A percentile compares a stretch with the other conserved stretches of the same genome.
Conservation (phyloP, 2,113 vertebrate species). For the Heteronetta atricapilla region DNA sequence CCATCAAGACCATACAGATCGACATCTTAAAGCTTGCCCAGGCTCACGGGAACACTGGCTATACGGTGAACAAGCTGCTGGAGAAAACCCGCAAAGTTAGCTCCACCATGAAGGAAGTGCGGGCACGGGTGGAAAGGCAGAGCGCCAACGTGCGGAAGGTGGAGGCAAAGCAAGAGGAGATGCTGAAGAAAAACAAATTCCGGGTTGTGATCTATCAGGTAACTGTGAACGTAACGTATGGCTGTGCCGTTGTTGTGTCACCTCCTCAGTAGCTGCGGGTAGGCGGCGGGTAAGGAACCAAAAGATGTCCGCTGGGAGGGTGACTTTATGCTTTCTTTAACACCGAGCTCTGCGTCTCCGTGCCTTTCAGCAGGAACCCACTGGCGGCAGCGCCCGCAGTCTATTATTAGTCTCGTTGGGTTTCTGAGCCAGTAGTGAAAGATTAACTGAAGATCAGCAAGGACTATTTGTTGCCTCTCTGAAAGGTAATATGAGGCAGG, state of each 20-base stretch:
- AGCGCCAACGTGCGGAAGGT: slow-evolving; percentile 87
- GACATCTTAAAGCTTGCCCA: slow-evolving; percentile 91
- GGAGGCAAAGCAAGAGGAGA: slow-evolving; percentile 91
- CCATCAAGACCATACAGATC: slow-evolving; percentile 90
- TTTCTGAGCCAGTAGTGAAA: slow-evolving; percentile 69
- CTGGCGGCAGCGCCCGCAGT: not conserved
- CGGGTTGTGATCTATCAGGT: slow-evolving; percentile 98
- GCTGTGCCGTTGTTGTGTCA: not conserved
- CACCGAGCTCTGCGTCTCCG: not conserved
- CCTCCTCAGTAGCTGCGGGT: not conserved
- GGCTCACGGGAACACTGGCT: slow-evolving; percentile 86
- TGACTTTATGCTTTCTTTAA: slow-evolving; percentile 1
- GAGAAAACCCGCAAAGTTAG: slow-evolving; percentile 95
- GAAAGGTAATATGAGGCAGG: slow-evolving; percentile 76
- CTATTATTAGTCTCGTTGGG: slow-evolving; percentile 79
- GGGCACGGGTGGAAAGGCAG: slow-evolving; percentile 90
- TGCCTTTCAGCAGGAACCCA: slow-evolving; percentile 3
- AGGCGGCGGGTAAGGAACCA: not conserved
- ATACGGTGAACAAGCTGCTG: slow-evolving; percentile 89
- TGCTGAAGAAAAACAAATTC: slow-evolving; percentile 95
- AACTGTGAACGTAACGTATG: slow-evolving; percentile 8
- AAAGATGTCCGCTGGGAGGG: not conserved
- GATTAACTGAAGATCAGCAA: slow-evolving; percentile 77
- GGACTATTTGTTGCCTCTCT: slow-evolving; percentile 77
- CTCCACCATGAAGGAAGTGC: slow-evolving; percentile 92